phyloP scores from a whole-genome alignment of 2,113 vertebrate genomes.

The Lepisosteus oculatus region DNA sequence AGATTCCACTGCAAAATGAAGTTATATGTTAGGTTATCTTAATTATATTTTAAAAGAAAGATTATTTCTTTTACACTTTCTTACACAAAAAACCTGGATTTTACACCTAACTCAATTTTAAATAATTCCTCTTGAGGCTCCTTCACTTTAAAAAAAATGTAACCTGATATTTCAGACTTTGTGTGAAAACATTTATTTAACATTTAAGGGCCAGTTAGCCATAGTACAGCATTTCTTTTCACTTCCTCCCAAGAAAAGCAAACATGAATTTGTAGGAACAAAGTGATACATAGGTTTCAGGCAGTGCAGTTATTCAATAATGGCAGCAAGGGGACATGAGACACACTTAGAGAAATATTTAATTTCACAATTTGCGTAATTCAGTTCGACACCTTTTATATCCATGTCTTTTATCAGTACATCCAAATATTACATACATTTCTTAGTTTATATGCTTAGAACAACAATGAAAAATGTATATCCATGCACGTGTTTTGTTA shows the following conservation, averaged over 20 bases:
- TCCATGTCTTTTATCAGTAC: background rate
- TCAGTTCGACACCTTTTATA: background rate
- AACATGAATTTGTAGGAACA: background rate
- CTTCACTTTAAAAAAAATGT: slow-evolving; percentile 17
- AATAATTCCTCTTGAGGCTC: background rate
- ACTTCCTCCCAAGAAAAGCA: slow-evolving; percentile 16
- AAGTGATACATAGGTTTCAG: no score
- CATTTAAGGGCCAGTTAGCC: slow-evolving; percentile 11
- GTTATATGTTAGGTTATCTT: background rate
- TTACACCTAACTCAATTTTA: background rate
- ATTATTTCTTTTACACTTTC: slow-evolving; percentile 11
- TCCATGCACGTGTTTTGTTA: no score
- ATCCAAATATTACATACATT: background rate
- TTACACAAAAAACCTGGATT: slow-evolving; percentile 4
- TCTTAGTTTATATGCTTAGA: no score
- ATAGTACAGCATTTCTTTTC: background rate
- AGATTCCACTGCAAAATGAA: background rate
- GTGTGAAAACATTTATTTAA: slow-evolving; percentile 23
- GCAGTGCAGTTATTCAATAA: no score
- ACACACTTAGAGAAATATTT: background rate
- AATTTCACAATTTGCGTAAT: background rate
- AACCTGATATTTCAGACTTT: slow-evolving; percentile 22
- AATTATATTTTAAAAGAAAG: slow-evolving; percentile 5
- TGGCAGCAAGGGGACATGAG: no score
- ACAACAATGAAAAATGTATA: no score